Evolutionary conservation across 2,797 vertebrate species (phyloP).

Genomic region (Antrozous pallidus): DNA sequence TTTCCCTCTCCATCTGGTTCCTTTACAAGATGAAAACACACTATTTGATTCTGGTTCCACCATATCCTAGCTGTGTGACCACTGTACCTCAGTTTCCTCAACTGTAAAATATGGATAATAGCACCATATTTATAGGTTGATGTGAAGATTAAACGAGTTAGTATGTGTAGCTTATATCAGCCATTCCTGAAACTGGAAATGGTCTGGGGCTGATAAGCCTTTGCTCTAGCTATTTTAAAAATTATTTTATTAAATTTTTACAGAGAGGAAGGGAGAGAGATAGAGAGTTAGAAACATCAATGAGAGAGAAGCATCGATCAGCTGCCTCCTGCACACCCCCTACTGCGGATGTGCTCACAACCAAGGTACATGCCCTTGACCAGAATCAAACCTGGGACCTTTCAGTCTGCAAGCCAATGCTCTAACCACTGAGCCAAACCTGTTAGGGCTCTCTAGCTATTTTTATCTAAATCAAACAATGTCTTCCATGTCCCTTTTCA

Average conservation of each 20-base stretch:
- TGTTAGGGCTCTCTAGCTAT: not conserved
- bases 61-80: not conserved
- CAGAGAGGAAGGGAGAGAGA: too few species aligned
- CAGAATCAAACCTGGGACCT: too few species aligned
- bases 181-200: not conserved
- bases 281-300: too few species aligned
- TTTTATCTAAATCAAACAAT: constrained; percentile 12
- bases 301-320: too few species aligned
- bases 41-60: constrained; percentile 12
- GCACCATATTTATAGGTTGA: not conserved
- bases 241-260: too few species aligned
- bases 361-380: too few species aligned
- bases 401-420: too few species aligned
- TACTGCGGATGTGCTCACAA: too few species aligned
- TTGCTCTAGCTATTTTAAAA: too few species aligned
- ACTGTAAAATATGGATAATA: not conserved
- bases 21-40: constrained; percentile 14
- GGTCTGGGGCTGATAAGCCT: not conserved
- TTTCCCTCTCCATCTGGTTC: not conserved
- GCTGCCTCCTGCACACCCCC: too few species aligned
- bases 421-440: too few species aligned
- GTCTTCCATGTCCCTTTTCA: not conserved
- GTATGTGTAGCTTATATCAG: not conserved
- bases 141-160: not conserved
- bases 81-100: not conserved